Conservation (phyloP, 2,113 vertebrate species). For the Irena cyanogastra region DNA sequence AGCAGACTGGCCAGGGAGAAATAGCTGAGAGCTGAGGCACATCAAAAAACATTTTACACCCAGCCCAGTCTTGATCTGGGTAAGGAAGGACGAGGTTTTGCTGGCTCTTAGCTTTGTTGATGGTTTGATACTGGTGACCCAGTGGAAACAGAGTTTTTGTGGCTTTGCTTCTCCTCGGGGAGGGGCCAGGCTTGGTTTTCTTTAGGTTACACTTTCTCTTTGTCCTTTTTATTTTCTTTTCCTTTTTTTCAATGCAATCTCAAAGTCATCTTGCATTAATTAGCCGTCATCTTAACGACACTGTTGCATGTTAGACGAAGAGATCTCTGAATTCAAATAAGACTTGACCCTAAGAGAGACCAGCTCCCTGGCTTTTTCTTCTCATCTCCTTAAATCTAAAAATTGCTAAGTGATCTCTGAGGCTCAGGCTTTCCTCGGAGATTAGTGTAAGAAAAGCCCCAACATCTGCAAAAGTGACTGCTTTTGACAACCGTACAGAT, state of each 20-base stretch:
- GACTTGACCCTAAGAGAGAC: conserved; percentile 70
- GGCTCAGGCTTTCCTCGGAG: conserved; percentile 74
- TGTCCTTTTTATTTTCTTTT: neutral
- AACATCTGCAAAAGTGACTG: conserved; percentile 76
- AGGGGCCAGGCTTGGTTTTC: neutral
- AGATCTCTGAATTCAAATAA: conserved; percentile 71
- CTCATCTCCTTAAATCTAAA: conserved; percentile 78
- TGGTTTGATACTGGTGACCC: neutral
- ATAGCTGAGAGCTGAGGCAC: neutral
- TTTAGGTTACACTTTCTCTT: neutral
- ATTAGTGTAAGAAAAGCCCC: conserved; percentile 78
- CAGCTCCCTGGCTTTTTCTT: conserved; percentile 70
- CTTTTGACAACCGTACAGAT: conserved; percentile 75
- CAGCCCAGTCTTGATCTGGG: neutral
- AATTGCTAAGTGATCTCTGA: conserved; percentile 77
- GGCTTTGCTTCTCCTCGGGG: neutral
- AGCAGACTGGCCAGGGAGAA: neutral
- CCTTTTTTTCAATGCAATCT: conserved; percentile 45
- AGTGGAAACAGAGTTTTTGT: neutral
- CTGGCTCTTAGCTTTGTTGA: neutral
- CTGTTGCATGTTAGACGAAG: conserved; percentile 63
- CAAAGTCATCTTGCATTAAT: conserved; percentile 70
- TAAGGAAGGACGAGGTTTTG: neutral
- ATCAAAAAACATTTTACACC: neutral
- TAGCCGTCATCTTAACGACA: conserved; percentile 61